Evolutionary conservation across 2,888 invertebrate genomes (phyloP), one percentile per base, ranked within the genome.

Genomic region (Baronia brevicornis): DNA sequence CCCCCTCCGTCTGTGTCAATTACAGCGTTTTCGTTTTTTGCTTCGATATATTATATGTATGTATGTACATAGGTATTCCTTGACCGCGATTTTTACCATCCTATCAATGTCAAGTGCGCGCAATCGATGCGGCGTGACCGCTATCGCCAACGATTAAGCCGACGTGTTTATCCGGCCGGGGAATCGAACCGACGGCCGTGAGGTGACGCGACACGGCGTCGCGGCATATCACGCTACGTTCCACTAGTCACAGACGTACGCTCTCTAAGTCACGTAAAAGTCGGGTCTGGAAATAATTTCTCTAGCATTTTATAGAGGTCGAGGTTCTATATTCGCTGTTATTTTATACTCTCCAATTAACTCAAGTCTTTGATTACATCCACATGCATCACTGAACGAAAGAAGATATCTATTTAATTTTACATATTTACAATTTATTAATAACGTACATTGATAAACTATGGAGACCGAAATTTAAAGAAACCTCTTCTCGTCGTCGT

Each of bases 81-180:
- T 17, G 34, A 10, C 15, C 9, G 8, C 38, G 28, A 33, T 41
- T 31, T 30, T 33, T 27, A 34, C 32, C 7, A 8, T 19, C 12
- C 40, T 42, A 48, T 55, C 49, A 54, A 48, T 54, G 51, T 54
- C 60, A 60, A 56, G 58, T 52, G 28, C 35, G 48, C 41, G 46
- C 25, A 23, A 30, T 28, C 44, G 48, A 46, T 43, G 32, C 43
- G 23, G 6, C 23, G 28, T 19, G 4, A 22, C 33, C 24, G 26
- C 23, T 40, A 39, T 39, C 56, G 45, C 38, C 38, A 49, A 51
- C 54, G 39, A 50, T 57, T 42, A 50, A 50, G 44, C 43, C 35
- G 60, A 60, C 62, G 38, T 41, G 49, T 42, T 27, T 22, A 21
- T 34, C 44, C 49, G 43, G 51, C 46, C 53, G 43, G 37, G 48